Evolutionary conservation across 53 echinoderm and acorn worm species (phyloP), one percentile per base, ranked within the genome.

Genomic region (Holothuria leucospilota): DNA sequence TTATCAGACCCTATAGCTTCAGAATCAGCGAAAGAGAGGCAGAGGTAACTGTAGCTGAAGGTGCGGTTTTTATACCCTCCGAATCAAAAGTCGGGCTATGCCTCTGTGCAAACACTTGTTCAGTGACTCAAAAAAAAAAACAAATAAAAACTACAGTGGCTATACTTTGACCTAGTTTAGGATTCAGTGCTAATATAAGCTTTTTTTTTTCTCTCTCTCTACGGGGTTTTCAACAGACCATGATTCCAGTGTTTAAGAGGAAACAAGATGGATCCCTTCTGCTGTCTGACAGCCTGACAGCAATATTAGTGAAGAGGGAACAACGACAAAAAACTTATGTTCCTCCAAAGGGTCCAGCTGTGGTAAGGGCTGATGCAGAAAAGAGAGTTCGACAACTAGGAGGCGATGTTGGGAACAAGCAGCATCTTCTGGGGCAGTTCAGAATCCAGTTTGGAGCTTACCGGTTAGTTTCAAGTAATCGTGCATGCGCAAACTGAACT

Each of bases 391-490:
- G 21, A 56, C 69, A 49, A 5, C 52, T 70, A 28, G 20, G 85
- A n/a, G 85, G 85, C 39, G 52, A 85, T 70, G 52, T 14, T n/a
- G 26, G 30, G 42, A 72, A 85, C 73, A n/a, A 70, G 72, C 58
- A 52, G 56, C 56, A 85, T 85, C 53, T 85, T 24, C 72, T 85
- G 73, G 73, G 72, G 6, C 72, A 52, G 29, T 85, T 78, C 58
- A 23, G 38, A 11, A 21, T 87, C 18, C 88, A 87, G 69, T 81
- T 87, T 49, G 88, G 81, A 51, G 49, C 29, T 41, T 87, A 61
- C 87, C 28, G 46, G 80, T 79, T 26, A 79, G 80, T 79, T 58
- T 24, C 15, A 14, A 79, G 42, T 72, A 41, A 66, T 26, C 66
- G 29, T 29, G 18, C 21, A 66, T 26, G 40, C 40, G 40, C 4